Percentiles rank a stretch among this genome's conserved stretches.
Conservation (phyloP, 1,140 invertebrate species). For the Andrena cerasifolii region DNA sequence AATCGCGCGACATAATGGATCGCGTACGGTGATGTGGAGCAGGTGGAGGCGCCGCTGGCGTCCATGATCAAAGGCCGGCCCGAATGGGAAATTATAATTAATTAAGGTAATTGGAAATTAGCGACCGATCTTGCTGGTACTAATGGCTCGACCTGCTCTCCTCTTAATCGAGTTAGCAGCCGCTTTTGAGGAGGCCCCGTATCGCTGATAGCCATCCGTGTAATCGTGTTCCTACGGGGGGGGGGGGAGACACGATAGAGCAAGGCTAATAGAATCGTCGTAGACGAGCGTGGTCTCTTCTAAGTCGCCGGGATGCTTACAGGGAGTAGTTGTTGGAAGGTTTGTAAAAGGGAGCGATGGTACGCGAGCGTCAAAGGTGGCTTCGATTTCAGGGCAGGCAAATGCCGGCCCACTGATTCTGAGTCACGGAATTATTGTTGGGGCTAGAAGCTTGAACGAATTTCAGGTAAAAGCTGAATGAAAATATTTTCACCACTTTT, state of each 20-base stretch:
- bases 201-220: conserved; percentile 75
- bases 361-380: background rate
- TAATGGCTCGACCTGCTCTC: conserved; percentile 75
- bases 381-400: background rate
- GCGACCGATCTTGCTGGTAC: conserved; percentile 79
- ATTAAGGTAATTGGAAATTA: conserved; percentile 81
- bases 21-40: conserved; percentile 47
- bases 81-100: conserved; percentile 80
- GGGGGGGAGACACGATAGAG: conserved; percentile 73
- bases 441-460: too few species aligned
- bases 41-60: conserved; percentile 47
- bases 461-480: too few species aligned
- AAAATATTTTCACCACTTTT: too few species aligned
- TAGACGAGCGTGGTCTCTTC: conserved; percentile 14
- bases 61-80: conserved; percentile 77
- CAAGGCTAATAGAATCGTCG: conserved; percentile 74
- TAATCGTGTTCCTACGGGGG: conserved; percentile 78
- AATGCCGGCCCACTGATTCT: too few species aligned
- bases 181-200: conserved; percentile 80
- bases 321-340: conserved; percentile 10
- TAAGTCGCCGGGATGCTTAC: background rate
- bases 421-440: too few species aligned
- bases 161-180: conserved; percentile 76
- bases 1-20: conserved; percentile 60
- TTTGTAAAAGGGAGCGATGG: background rate